Evolutionary conservation across 2,888 invertebrate species (phyloP), one percentile per base, ranked within the genome.

Genomic region (Bombylius major): DNA sequence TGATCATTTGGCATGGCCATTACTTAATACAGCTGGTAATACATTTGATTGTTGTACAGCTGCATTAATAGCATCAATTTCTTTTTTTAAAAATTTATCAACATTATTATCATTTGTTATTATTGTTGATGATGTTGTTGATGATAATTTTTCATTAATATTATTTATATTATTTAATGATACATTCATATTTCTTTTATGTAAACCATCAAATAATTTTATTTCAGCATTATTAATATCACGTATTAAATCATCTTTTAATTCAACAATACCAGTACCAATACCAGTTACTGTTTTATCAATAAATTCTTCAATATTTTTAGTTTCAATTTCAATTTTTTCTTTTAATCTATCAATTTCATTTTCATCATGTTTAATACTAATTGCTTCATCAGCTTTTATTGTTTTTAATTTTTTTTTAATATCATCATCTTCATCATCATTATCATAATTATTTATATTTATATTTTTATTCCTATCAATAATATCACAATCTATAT

Each of bases 201-300:
- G 72, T 50, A 74, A 61, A 34, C 62, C 62, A 50, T 65, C 63
- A 53, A 63, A 62, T 60, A 62, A 62, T 56, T 60, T 60, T 47
- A 61, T 61, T 50, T 59, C 57, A 47, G 63, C 58, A 50, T 66
- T 67, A 57, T 72, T 69, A 50, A 60, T 62, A 55, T 61, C 58
- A 33, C 73, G 69, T 73, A 75, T 75, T 58, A 75, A 64, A 65
- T 75, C 75, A 56, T 73, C 73, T 58, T 73, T 73, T 59, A 74
- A 69, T 60, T 70, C 74, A 55, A 72, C 74, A 62, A 75, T 73
- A 61, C 74, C 74, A 23, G 23, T 23, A 55, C 72, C 74, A 62
- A 75, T 73, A 47, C 73, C 73, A 60, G 73, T 73, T 54, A 72
- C 72, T 67, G 73, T 73, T 69, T 74, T 75, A 69, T 75, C 74